Evolutionary conservation across 2,888 invertebrate species (phyloP).

Genomic region (Eupithecia tripunctaria): DNA sequence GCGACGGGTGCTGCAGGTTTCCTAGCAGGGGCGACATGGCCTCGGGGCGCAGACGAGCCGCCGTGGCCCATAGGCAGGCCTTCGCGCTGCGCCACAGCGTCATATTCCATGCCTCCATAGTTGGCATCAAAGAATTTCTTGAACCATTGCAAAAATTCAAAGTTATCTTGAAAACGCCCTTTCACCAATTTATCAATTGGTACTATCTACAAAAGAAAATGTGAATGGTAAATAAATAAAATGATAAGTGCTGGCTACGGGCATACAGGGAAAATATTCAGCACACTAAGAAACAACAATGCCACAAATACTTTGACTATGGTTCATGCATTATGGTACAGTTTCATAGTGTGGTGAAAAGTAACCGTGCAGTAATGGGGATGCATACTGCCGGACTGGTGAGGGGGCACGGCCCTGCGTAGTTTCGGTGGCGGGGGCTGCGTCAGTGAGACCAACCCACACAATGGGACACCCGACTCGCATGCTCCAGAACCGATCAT

Average conservation of each 20-base stretch:
- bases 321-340: constrained; percentile 32
- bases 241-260: constrained; percentile 57
- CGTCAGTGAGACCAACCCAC: constrained; percentile 55
- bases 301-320: constrained; percentile 15
- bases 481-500: constrained; percentile 89
- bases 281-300: constrained; percentile 54
- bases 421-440: constrained; percentile 56
- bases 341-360: constrained; percentile 59
- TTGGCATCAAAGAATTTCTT: constrained; percentile 99
- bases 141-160: constrained; percentile 99
- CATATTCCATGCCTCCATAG: constrained; percentile 97
- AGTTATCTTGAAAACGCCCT: constrained; percentile 99
- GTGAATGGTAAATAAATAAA: constrained; percentile 65
- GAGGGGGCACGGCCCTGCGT: constrained; percentile 60
- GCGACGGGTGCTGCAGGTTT: constrained; percentile 80
- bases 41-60: constrained; percentile 82
- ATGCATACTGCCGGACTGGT: constrained; percentile 78
- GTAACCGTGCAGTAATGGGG: constrained; percentile 48
- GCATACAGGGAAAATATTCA: constrained; percentile 45
- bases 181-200: constrained; percentile 98
- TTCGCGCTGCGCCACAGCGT: constrained; percentile 93
- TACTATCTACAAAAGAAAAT: constrained; percentile 90
- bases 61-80: constrained; percentile 94
- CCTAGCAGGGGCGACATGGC: constrained; percentile 69
- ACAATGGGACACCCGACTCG: constrained; percentile 79